phyloP scores from a whole-genome alignment of 2,113 vertebrate genomes.

The Perca flavescens region DNA sequence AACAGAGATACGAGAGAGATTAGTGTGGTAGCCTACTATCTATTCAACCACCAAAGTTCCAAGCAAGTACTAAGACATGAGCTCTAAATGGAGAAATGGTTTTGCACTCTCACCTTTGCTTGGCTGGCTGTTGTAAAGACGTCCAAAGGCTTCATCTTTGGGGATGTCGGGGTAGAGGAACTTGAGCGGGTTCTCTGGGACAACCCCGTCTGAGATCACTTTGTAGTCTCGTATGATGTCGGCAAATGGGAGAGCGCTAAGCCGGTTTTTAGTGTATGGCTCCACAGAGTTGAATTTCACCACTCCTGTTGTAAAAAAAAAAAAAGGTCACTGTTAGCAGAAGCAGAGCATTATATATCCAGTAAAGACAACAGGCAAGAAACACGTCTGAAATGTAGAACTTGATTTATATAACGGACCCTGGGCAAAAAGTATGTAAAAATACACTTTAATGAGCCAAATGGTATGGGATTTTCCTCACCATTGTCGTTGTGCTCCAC shows the following conservation, averaged over 20 bases:
- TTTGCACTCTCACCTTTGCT: conserved; percentile 85
- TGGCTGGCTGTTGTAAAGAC: conserved; percentile 95
- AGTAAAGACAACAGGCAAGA: background rate
- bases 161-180: conserved; percentile 96
- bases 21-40: background rate
- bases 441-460: background rate
- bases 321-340: conserved; percentile 6
- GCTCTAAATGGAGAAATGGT: background rate
- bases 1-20: conserved; percentile 26
- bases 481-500: conserved; percentile 91
- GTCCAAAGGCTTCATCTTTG: conserved; percentile 95
- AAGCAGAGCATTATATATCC: background rate
- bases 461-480: conserved; percentile 62
- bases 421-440: background rate
- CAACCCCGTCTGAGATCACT: conserved; percentile 92
- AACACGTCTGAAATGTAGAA: background rate
- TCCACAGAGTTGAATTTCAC: conserved; percentile 95
- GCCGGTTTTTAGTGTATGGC: conserved; percentile 93
- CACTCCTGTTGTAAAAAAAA: conserved; percentile 83
- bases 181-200: conserved; percentile 95
- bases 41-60: background rate
- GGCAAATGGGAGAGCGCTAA: conserved; percentile 92
- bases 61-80: background rate
- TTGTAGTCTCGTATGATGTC: conserved; percentile 97
- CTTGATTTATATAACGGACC: background rate